Percentiles rank a stretch among this genome's conserved stretches.
Conservation (phyloP, 2,797 vertebrate species). For the Hoplostethus mediterraneus region DNA sequence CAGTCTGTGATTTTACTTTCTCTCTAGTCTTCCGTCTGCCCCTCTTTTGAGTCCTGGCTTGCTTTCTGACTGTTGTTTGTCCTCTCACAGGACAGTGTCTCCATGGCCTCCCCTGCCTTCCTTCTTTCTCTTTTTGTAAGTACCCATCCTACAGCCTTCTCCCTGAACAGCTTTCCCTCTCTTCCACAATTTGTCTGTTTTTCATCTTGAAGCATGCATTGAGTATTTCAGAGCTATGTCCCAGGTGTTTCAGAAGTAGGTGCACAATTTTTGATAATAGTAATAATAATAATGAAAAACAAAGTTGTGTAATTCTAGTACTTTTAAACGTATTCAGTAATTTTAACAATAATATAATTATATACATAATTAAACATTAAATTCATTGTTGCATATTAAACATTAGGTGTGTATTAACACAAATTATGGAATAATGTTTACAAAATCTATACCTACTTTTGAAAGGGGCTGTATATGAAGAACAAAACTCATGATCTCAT, state of each 20-base stretch:
- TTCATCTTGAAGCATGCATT: background rate
- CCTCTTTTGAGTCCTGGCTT: conserved; percentile 63
- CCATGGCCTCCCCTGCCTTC: conserved; percentile 99
- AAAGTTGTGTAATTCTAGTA: too few relatives aligned
- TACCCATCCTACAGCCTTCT: conserved; percentile 76
- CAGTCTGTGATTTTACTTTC: conserved; percentile 11
- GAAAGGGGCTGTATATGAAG: background rate
- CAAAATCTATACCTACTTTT: too few relatives aligned
- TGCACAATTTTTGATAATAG: too few relatives aligned
- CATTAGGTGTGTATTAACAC: too few relatives aligned
- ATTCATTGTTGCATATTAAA: too few relatives aligned
- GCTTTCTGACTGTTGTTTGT: conserved; percentile 56
- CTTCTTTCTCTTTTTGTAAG: conserved; percentile 99
- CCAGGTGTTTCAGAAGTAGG: too few relatives aligned
- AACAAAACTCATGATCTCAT: background rate
- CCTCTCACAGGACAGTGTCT: conserved; percentile 96
- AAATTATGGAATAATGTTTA: too few relatives aligned
- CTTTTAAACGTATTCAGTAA: too few relatives aligned
- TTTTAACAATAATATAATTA: too few relatives aligned
- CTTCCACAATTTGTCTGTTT: background rate
- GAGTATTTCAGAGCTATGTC: background rate
- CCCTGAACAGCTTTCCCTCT: background rate
- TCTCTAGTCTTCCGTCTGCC: conserved; percentile 16
- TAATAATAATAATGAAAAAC: too few relatives aligned
- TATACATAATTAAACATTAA: too few relatives aligned